Conservation (phyloP, 2,888 invertebrate species). For the Cerastis leucographa region DNA sequence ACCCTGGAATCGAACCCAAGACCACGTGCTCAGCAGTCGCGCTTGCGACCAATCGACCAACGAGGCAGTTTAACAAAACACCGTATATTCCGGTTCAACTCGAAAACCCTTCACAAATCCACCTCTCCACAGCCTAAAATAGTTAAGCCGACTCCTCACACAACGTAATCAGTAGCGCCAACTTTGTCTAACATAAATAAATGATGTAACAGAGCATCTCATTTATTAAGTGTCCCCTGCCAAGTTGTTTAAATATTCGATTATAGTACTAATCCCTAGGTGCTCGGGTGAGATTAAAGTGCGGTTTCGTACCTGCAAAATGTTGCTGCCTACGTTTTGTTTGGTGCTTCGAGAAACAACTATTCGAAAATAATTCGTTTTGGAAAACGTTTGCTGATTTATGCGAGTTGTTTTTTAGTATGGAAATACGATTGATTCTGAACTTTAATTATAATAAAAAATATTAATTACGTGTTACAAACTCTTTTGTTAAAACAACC, state of each 20-base stretch:
- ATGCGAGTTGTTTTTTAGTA: no score
- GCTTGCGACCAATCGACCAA: no score
- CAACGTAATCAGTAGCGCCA: constrained; percentile 47
- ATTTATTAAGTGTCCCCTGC: constrained; percentile 60
- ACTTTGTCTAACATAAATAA: constrained; percentile 50
- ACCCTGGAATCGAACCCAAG: no score
- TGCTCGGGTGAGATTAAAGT: constrained; percentile 56
- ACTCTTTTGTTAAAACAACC: neutral
- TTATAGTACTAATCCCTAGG: constrained; percentile 61
- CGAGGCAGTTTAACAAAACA: no score
- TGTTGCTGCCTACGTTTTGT: neutral
- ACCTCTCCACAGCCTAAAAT: constrained; percentile 22
- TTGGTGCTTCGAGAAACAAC: neutral
- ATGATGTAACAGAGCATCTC: constrained; percentile 47
- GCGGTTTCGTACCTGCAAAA: constrained; percentile 39
- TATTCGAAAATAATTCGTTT: no score
- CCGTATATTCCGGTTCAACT: neutral
- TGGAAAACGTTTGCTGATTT: no score
- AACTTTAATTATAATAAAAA: no score
- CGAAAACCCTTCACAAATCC: constrained; percentile 16
- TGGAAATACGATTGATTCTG: no score
- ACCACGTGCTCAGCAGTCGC: no score
- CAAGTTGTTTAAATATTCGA: constrained; percentile 67
- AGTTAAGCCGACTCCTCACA: constrained; percentile 38
- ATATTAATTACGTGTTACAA: neutral